phyloP scores from a whole-genome alignment of 2,888 invertebrate genomes.

The Lordiphosa andalusiaca region DNA sequence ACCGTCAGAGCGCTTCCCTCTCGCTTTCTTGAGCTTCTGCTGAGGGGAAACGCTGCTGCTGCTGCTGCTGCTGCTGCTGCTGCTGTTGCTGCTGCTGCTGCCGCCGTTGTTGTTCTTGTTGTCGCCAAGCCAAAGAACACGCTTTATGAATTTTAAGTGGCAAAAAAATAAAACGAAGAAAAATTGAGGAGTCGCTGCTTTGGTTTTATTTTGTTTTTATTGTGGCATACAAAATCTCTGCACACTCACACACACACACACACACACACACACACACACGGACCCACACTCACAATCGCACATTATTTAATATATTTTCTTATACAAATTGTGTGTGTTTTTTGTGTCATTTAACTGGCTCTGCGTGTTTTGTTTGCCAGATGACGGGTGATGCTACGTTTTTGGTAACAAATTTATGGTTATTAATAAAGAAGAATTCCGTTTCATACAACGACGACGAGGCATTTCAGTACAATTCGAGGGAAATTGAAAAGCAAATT shows the following conservation, averaged over 20 bases:
- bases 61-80: too few relatives aligned
- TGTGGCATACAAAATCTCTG: conserved; percentile 9
- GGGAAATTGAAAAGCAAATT: conserved; percentile 64
- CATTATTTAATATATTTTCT: conserved; percentile 30
- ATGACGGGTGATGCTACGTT: conserved; percentile 46
- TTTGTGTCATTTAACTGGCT: conserved; percentile 64
- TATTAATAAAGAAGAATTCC: conserved; percentile 63
- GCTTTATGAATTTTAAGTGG: conserved; percentile 72
- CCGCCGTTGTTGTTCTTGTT: background rate
- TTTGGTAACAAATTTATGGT: conserved; percentile 65
- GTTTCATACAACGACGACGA: conserved; percentile 16
- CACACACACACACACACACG: conserved; percentile 5
- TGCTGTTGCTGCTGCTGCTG: too few relatives aligned
- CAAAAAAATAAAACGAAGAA: conserved; percentile 33
- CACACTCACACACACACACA: conserved; percentile 4
- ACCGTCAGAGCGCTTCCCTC: too few relatives aligned
- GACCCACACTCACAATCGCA: conserved; percentile 39
- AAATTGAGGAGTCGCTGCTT: conserved; percentile 57
- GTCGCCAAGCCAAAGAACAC: conserved; percentile 41
- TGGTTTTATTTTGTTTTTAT: conserved; percentile 64
- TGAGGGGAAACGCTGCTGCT: too few relatives aligned
- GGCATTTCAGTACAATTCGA: conserved; percentile 18
- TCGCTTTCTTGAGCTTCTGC: too few relatives aligned
- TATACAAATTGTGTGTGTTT: conserved; percentile 66
- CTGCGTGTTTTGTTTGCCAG: conserved; percentile 68